Base-by-base conservation (phyloP, 2,888 invertebrate genomes). In the Adineta ricciae region DNA sequence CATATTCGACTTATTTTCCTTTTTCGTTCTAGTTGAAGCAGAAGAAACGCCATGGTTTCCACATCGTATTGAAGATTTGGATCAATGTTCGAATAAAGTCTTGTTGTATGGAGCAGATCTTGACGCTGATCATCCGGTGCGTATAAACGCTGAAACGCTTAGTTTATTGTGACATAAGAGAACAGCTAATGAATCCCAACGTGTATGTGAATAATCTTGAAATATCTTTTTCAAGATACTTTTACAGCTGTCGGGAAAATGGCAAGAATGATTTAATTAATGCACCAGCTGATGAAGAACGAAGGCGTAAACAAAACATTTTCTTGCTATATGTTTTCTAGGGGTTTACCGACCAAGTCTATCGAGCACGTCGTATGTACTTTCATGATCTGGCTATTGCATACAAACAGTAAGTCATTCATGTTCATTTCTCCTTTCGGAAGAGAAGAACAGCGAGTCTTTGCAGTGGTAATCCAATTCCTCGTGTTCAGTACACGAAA, bases 321-420 rank as follows among this genome's bases (percentile, higher is more conserved):
- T 8, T 11, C 11, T 46, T 46, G 11, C 5, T 8, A 87, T 88
- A 56, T 88, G 8, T 24, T 8, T 14, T 49, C 64, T 87, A 92
- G 92, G 92, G 92, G 32, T 99, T 99, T 91, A 98, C 95, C 0
- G 99, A 99, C 92, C 93, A 94, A 3, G 93, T 93, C 50, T 99
- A 99, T 91, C 92, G 96, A 82, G 93, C 93, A 9, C 93, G 98
- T 86, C 92, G 96, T 88, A 94, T 94, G 90, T 93, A 94, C 88
- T 97, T 99, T 89, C 97, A 98, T 0, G 98, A 99, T 89, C 94
- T 98, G 86, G 99, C 99, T 0, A 95, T 94, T 91, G 93, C 95
- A 89, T 97, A 98, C 91, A 95, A 94, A 91, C 93, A 98, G 94
- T 94, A 90, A 92, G 92, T 89, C 83, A 36, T 36, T 64, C 24